Percentiles rank a stretch among this genome's conserved stretches.
Evolutionary conservation across 2,888 invertebrate species (phyloP).

Genomic region (Lepas anatifera): DNA sequence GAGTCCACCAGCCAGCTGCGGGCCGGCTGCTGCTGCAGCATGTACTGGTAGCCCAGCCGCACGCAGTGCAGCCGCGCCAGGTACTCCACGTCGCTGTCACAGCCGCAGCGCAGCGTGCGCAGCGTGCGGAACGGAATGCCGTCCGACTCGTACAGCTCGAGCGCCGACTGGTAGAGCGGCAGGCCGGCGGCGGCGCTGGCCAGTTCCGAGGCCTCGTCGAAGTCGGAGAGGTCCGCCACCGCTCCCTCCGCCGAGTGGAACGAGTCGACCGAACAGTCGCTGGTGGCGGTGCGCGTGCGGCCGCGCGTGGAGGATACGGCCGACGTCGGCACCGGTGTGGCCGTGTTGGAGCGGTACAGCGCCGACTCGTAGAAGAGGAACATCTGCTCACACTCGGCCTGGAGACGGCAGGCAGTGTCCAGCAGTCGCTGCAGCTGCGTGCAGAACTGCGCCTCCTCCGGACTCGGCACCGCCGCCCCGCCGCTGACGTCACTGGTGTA

Average conservation of each 20-base stretch:
- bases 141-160: slow-evolving; percentile 57
- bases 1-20: slow-evolving; percentile 76
- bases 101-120: slow-evolving; percentile 75
- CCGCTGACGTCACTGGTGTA: slow-evolving; percentile 42
- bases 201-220: slow-evolving; percentile 68
- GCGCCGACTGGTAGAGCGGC: slow-evolving; percentile 70
- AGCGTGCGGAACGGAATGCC: slow-evolving; percentile 57
- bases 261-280: neutral
- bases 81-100: slow-evolving; percentile 85
- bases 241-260: neutral
- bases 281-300: neutral
- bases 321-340: neutral
- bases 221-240: slow-evolving; percentile 70
- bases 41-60: slow-evolving; percentile 67
- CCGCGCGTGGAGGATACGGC: too few relatives aligned
- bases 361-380: slow-evolving; percentile 49
- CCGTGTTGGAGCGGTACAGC: neutral
- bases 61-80: slow-evolving; percentile 90
- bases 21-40: slow-evolving; percentile 54
- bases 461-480: slow-evolving; percentile 57
- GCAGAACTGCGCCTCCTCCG: slow-evolving; percentile 74
- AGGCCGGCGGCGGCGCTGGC: slow-evolving; percentile 64
- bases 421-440: slow-evolving; percentile 65
- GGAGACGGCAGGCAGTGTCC: slow-evolving; percentile 69
- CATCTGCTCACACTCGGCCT: slow-evolving; percentile 70